Percentiles rank a stretch among this genome's conserved stretches.
Evolutionary conservation across 2,888 invertebrate species (phyloP).

Genomic region (Microctonus brassicae): DNA sequence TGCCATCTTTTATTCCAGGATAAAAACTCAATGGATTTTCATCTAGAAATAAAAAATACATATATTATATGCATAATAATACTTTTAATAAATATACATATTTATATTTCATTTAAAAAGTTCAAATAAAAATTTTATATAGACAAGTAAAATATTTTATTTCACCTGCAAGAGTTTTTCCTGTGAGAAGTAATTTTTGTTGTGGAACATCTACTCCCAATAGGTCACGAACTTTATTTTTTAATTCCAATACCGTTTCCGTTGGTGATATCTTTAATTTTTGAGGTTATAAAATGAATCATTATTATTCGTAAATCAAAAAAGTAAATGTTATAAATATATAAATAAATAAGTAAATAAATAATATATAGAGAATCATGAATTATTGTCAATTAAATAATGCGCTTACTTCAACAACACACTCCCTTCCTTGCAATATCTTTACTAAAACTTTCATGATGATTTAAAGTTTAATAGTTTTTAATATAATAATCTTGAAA

Average conservation of each 20-base stretch:
- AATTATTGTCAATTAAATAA: conserved; percentile 3
- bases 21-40: conserved; percentile 80
- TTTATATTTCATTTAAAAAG: too few species aligned
- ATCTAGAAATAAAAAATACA: conserved; percentile 68
- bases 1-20: conserved; percentile 81
- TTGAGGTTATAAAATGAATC: conserved; percentile 4
- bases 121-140: too few species aligned
- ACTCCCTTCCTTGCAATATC: conserved; percentile 81
- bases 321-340: too few species aligned
- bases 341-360: neutral
- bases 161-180: conserved; percentile 76
- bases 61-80: neutral
- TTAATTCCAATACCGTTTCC: conserved; percentile 77
- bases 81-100: too few species aligned
- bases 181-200: conserved; percentile 80
- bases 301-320: conserved; percentile 13
- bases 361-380: conserved; percentile 1
- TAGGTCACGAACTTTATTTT: conserved; percentile 76
- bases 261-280: conserved; percentile 62
- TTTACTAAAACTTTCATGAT: conserved; percentile 82
- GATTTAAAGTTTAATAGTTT: conserved; percentile 30
- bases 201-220: conserved; percentile 78
- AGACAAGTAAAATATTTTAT: neutral
- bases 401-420: conserved; percentile 74
- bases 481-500: neutral